Conservation (phyloP, 2,888 invertebrate genomes). For the Caenorhabditis sp. region DNA sequence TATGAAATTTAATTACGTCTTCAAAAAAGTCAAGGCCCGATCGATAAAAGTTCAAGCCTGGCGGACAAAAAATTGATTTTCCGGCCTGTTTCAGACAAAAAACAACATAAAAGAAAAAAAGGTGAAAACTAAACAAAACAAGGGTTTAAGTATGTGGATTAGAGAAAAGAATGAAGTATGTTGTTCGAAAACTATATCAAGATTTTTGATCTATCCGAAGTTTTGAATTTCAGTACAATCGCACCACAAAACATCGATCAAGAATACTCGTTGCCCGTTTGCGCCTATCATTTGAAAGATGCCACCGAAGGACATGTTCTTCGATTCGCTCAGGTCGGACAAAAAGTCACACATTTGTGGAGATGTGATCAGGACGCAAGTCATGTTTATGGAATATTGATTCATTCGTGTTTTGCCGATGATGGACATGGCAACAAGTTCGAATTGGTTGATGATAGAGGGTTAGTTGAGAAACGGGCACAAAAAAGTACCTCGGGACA, state of each 20-base stretch:
- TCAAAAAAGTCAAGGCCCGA: too few species aligned
- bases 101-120: too few species aligned
- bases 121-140: too few species aligned
- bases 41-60: too few species aligned
- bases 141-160: too few species aligned
- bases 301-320: conserved; percentile 52
- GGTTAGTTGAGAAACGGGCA: conserved; percentile 46
- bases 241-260: conserved; percentile 66
- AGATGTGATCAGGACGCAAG: conserved; percentile 67
- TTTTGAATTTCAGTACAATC: conserved; percentile 48
- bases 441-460: conserved; percentile 67
- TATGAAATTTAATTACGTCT: too few species aligned
- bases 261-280: conserved; percentile 67
- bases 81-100: too few species aligned
- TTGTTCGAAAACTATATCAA: too few species aligned
- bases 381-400: conserved; percentile 67
- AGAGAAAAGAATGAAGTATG: too few species aligned
- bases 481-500: not conserved
- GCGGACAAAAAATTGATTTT: too few species aligned
- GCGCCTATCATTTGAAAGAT: conserved; percentile 65
- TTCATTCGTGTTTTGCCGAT: conserved; percentile 70
- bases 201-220: too few species aligned
- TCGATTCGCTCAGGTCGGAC: conserved; percentile 56
- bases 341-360: conserved; percentile 69
- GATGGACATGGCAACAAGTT: conserved; percentile 70